These are phyloP conservation scores for Kryptolebias ocellatus DNA, from an alignment of 2,797 vertebrate species.

Conservation along the genomic window DNA sequence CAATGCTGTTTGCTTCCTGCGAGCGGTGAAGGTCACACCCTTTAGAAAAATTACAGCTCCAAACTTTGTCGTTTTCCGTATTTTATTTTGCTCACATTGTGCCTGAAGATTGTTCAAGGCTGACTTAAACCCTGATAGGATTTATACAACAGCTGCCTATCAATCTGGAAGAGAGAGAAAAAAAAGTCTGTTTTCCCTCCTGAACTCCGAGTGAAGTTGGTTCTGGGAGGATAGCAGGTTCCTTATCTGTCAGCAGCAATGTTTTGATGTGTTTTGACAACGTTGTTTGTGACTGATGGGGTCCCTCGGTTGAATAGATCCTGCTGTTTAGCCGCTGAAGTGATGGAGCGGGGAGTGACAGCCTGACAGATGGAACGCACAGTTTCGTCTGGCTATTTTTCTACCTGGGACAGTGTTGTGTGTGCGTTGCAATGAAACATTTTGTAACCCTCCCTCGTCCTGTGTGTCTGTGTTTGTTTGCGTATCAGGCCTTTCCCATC, in stretches of 20 bases:
- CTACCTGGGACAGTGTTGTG: constrained; percentile 33
- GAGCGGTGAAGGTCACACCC: constrained; percentile 3
- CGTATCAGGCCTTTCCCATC: constrained; percentile 91
- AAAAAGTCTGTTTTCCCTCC: constrained; percentile 17
- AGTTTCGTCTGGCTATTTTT: constrained; percentile 43
- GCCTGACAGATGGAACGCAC: constrained; percentile 45
- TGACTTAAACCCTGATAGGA: constrained; percentile 20
- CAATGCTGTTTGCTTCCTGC: background rate
- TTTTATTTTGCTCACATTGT: constrained; percentile 13
- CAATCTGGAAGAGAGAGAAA: constrained; percentile 22
- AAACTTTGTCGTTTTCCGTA: constrained; percentile 35
- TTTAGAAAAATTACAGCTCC: constrained; percentile 38
- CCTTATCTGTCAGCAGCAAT: constrained; percentile 49
- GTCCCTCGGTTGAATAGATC: constrained; percentile 44
- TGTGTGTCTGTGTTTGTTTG: constrained; percentile 40
- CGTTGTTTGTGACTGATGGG: constrained; percentile 64
- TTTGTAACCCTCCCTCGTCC: constrained; percentile 33
- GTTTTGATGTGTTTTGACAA: constrained; percentile 64
- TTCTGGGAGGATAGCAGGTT: constrained; percentile 12
- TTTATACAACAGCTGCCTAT: constrained; percentile 30
- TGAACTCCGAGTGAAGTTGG: constrained; percentile 38
- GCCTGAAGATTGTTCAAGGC: constrained; percentile 30
- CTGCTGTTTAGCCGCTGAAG: constrained; percentile 31
- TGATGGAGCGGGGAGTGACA: constrained; percentile 60
- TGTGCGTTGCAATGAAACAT: constrained; percentile 35